These are phyloP conservation scores for Donacobius atricapilla DNA, from an alignment of 2,113 vertebrate species.

Conservation along the genomic window DNA sequence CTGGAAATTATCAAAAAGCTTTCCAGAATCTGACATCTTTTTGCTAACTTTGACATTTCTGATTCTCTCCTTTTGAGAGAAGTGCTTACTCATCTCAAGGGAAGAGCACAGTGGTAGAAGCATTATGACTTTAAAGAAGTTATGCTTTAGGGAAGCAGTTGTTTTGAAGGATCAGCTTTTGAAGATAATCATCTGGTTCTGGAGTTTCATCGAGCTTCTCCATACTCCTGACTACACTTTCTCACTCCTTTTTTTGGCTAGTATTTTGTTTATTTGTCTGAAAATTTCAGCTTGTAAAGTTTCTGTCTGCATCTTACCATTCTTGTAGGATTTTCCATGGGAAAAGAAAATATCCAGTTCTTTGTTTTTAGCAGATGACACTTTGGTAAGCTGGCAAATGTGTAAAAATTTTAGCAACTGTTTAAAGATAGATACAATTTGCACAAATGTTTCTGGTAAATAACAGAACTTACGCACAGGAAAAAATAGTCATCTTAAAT, in stretches of 20 bases:
- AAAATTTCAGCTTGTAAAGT: neutral
- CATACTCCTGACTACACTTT: neutral
- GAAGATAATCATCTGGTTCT: neutral
- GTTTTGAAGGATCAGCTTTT: neutral
- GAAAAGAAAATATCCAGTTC: neutral
- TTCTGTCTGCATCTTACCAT: neutral
- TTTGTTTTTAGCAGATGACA: neutral
- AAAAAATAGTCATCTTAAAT: neutral
- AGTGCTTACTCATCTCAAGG: neutral
- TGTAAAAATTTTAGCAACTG: constrained; percentile 21
- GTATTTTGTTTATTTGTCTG: neutral
- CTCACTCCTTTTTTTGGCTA: neutral
- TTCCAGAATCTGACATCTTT: neutral
- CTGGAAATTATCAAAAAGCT: neutral
- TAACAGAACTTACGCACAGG: neutral
- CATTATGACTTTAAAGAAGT: neutral
- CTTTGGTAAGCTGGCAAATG: neutral
- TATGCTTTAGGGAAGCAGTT: neutral
- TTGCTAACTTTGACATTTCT: neutral
- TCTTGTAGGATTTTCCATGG: neutral
- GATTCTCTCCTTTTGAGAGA: neutral
- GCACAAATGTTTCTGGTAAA: constrained; percentile 9
- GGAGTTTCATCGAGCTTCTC: neutral
- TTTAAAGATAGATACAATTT: neutral
- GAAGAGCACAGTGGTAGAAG: neutral